phyloP scores from a whole-genome alignment of 64 coral and sea anemone species.

The Trachythela sp. region DNA sequence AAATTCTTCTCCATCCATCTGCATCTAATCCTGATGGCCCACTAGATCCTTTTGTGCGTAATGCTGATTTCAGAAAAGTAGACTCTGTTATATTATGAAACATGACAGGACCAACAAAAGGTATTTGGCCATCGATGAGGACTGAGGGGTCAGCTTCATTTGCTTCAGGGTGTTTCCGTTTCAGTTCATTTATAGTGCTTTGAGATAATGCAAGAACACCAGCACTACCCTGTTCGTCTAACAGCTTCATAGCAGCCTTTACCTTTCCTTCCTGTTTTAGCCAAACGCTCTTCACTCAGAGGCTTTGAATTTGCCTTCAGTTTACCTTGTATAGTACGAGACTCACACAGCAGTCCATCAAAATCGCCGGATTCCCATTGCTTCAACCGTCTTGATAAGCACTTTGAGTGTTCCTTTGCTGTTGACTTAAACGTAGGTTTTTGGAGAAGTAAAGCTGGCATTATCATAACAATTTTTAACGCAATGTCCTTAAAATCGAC shows the following conservation, averaged over 20 bases:
- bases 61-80: conserved; percentile 23
- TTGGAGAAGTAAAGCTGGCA: conserved; percentile 35
- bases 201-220: conserved; percentile 41
- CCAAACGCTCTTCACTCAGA: conserved; percentile 22
- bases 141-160: conserved; percentile 13
- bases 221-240: conserved; percentile 13
- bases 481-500: neutral
- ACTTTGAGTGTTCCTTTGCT: conserved; percentile 32
- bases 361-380: conserved; percentile 24
- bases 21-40: conserved; percentile 27
- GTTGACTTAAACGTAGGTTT: conserved; percentile 35
- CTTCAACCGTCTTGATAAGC: conserved; percentile 26
- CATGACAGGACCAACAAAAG: conserved; percentile 40
- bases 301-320: conserved; percentile 23
- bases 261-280: conserved; percentile 38
- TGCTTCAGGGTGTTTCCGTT: conserved; percentile 46
- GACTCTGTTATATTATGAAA: conserved; percentile 23
- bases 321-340: conserved; percentile 43
- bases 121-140: conserved; percentile 22
- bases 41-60: conserved; percentile 30
- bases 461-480: neutral
- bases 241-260: conserved; percentile 40
- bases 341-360: neutral
- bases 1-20: conserved; percentile 45
- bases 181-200: conserved; percentile 38